Conservation (phyloP, 2,888 invertebrate genomes). For the Girardia tigrina region DNA sequence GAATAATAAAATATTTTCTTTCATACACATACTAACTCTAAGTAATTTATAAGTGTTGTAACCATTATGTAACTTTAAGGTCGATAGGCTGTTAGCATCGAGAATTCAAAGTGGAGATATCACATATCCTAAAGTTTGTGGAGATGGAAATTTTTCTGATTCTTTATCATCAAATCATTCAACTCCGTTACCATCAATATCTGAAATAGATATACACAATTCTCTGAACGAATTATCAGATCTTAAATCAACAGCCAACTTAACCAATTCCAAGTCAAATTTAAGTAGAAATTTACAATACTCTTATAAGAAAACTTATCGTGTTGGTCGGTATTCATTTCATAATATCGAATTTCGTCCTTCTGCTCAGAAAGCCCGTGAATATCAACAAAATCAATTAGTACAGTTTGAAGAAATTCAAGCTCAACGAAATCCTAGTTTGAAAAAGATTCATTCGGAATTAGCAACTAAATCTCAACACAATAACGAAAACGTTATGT, state of each 20-base stretch:
- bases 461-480: conserved; percentile 17
- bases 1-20: too few species aligned
- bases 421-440: conserved; percentile 15
- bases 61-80: too few species aligned
- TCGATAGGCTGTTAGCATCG: not conserved
- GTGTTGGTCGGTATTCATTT: not conserved
- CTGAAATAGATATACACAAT: not conserved
- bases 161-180: not conserved
- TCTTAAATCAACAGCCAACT: not conserved
- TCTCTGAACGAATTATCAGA: not conserved
- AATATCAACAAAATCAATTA: conserved; percentile 19
- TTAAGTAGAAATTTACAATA: not conserved
- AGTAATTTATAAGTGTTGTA: too few species aligned
- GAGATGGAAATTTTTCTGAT: not conserved
- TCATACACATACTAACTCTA: too few species aligned
- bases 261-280: not conserved
- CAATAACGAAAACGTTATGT: not conserved
- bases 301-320: not conserved
- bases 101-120: not conserved
- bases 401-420: conserved; percentile 23
- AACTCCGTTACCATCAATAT: not conserved
- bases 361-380: not conserved
- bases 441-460: conserved; percentile 8
- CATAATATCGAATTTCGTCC: conserved; percentile 19
- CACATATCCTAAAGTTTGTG: not conserved